Evolutionary conservation across 1,140 invertebrate species (phyloP).

Genomic region (Nephotettix cincticeps): DNA sequence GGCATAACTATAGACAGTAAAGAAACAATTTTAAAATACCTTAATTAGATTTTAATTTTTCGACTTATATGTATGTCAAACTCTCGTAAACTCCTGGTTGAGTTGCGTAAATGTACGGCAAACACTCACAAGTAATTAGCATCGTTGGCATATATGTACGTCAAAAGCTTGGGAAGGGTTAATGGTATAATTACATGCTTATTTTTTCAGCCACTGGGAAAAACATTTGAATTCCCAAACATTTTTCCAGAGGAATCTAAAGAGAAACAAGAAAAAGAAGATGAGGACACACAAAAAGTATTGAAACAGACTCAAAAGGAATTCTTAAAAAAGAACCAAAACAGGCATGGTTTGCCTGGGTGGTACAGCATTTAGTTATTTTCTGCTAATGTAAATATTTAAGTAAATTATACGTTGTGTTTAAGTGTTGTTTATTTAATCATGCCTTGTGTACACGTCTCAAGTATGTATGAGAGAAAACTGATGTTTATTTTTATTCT

Average conservation of each 20-base stretch:
- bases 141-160: not conserved
- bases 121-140: no score
- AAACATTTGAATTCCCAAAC: slow-evolving; percentile 40
- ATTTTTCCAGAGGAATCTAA: slow-evolving; percentile 23
- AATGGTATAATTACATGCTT: slow-evolving; percentile 3
- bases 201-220: slow-evolving; percentile 31
- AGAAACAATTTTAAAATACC: no score
- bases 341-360: slow-evolving; percentile 34
- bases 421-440: no score
- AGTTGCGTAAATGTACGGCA: not conserved
- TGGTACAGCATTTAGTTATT: slow-evolving; percentile 33
- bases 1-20: no score
- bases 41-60: not conserved
- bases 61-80: not conserved
- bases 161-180: not conserved
- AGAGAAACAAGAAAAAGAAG: slow-evolving; percentile 24
- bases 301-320: slow-evolving; percentile 28
- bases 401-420: no score
- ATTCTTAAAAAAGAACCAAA: slow-evolving; percentile 32
- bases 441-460: no score
- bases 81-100: not conserved
- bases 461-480: no score
- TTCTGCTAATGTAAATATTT: not conserved
- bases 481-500: no score
- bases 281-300: slow-evolving; percentile 20